These are phyloP conservation scores for Drosophila nasuta DNA, from an alignment of 1,140 invertebrate species.

Conservation along the genomic window DNA sequence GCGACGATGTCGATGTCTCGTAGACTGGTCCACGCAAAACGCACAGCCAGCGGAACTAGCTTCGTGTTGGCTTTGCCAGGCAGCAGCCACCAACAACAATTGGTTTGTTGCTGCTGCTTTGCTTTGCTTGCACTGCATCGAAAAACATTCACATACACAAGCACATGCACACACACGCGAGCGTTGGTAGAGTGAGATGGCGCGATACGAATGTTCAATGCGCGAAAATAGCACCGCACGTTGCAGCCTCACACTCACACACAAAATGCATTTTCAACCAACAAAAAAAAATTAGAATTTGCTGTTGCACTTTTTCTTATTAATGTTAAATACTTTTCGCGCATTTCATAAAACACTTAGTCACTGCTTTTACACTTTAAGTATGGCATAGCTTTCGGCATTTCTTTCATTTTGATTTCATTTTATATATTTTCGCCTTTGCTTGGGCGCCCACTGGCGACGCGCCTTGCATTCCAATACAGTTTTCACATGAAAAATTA, in stretches of 20 bases:
- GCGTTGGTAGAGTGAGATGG: conserved; percentile 48
- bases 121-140: conserved; percentile 59
- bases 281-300: conserved; percentile 43
- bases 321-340: conserved; percentile 16
- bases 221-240: conserved; percentile 53
- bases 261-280: conserved; percentile 65
- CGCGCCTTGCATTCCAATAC: conserved; percentile 75
- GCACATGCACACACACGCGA: conserved; percentile 44
- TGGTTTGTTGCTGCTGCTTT: conserved; percentile 43
- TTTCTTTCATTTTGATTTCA: conserved; percentile 30
- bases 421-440: conserved; percentile 18
- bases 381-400: conserved; percentile 19
- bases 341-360: neutral
- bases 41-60: conserved; percentile 65
- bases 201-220: conserved; percentile 45
- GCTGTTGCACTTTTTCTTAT: conserved; percentile 39
- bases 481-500: conserved; percentile 66
- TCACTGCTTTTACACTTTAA: conserved; percentile 10
- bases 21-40: conserved; percentile 21
- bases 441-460: conserved; percentile 46
- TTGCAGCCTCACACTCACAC: conserved; percentile 48
- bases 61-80: conserved; percentile 56
- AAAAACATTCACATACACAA: conserved; percentile 54
- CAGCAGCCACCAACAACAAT: conserved; percentile 50
- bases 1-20: conserved; percentile 1